Evolutionary conservation across 1,140 invertebrate genomes (phyloP).

Genomic region (Tetramorium simillimum): DNA sequence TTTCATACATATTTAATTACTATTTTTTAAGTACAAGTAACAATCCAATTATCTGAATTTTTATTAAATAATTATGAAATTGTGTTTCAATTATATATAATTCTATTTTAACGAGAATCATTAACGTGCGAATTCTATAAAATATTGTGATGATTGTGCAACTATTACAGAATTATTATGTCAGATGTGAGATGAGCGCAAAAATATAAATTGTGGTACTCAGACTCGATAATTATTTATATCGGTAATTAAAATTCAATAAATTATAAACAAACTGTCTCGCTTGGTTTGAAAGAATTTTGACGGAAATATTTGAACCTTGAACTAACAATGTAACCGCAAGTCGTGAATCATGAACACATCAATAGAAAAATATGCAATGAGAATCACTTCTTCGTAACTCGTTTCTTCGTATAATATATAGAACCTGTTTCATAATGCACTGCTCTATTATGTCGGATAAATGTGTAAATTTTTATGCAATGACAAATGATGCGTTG

Average conservation of each 20-base stretch:
- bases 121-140: background rate
- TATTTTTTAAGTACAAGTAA: background rate
- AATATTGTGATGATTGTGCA: constrained; percentile 3
- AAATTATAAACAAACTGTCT: background rate
- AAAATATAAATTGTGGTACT: constrained; percentile 3
- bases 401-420: background rate
- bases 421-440: background rate
- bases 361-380: constrained; percentile 25
- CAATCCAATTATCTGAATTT: background rate
- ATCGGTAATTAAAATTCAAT: constrained; percentile 26
- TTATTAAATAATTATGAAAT: background rate
- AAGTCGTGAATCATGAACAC: constrained; percentile 17
- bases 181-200: background rate
- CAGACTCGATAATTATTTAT: constrained; percentile 49
- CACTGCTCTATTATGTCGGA: background rate
- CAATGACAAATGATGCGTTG: background rate
- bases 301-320: background rate
- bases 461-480: background rate
- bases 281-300: background rate
- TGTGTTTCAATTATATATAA: background rate
- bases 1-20: background rate
- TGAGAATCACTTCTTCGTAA: constrained; percentile 1
- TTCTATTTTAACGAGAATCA: constrained; percentile 14
- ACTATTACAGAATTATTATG: background rate
- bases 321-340: background rate